These are phyloP conservation scores for Neosalanx taihuensis DNA, from an alignment of 2,797 vertebrate species.

Conservation along the genomic window DNA sequence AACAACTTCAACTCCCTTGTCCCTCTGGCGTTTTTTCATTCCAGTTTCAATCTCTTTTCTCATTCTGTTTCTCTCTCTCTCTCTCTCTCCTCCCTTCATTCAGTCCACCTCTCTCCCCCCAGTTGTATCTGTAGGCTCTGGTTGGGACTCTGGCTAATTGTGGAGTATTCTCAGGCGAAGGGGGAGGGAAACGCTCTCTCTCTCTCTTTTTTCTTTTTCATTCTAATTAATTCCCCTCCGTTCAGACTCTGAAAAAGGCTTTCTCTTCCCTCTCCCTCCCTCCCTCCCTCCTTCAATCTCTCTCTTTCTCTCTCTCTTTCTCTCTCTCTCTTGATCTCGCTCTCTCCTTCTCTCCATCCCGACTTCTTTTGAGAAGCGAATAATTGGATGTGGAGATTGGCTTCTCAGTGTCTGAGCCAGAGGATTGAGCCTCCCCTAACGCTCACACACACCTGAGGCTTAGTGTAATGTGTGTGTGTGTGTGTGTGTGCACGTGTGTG, in stretches of 20 bases:
- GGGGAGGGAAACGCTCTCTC: constrained; percentile 39
- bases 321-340: constrained; percentile 25
- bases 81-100: background rate
- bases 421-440: constrained; percentile 52
- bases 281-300: constrained; percentile 43
- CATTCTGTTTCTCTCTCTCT: constrained; percentile 9
- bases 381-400: constrained; percentile 77
- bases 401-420: constrained; percentile 63
- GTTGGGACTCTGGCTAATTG: constrained; percentile 65
- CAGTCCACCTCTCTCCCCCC: constrained; percentile 15
- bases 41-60: constrained; percentile 35
- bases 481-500: background rate
- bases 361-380: constrained; percentile 75
- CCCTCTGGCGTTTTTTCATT: constrained; percentile 42
- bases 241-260: constrained; percentile 63
- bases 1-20: constrained; percentile 44
- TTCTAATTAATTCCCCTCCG: constrained; percentile 75
- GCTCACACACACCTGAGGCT: constrained; percentile 42
- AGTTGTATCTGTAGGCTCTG: constrained; percentile 46
- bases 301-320: constrained; percentile 36
- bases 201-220: constrained; percentile 59
- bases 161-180: constrained; percentile 54
- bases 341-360: constrained; percentile 55
- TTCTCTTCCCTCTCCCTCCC: constrained; percentile 41
- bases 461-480: background rate